phyloP scores from a whole-genome alignment of 1,140 invertebrate species.

The Drosophila guanche region DNA sequence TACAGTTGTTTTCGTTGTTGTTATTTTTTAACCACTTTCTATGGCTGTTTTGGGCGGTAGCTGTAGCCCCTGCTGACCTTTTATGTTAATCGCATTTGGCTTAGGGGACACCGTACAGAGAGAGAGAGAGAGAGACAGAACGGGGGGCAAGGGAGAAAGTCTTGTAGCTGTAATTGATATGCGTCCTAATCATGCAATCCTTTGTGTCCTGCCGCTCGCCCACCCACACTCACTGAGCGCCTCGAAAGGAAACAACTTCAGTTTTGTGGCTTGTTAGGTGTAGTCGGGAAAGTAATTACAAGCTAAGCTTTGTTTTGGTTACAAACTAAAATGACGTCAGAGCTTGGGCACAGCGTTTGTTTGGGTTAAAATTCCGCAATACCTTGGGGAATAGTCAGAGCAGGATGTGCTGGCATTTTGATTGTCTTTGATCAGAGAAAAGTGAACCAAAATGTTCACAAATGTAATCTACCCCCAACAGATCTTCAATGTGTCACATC shows the following conservation, averaged over 20 bases:
- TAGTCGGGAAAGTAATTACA: constrained; percentile 42
- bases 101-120: constrained; percentile 24
- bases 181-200: constrained; percentile 78
- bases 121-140: neutral
- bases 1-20: constrained; percentile 2
- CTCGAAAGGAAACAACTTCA: constrained; percentile 28
- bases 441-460: too few relatives aligned
- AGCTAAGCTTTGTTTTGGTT: constrained; percentile 7
- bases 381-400: too few relatives aligned
- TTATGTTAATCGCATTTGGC: constrained; percentile 77
- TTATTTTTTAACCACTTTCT: constrained; percentile 73
- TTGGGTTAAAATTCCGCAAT: too few relatives aligned
- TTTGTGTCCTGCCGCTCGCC: constrained; percentile 32
- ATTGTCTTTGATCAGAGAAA: too few relatives aligned
- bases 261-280: constrained; percentile 38
- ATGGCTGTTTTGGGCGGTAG: constrained; percentile 48
- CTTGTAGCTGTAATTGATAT: constrained; percentile 82
- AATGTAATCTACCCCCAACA: too few relatives aligned
- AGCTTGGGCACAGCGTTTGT: neutral
- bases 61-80: constrained; percentile 59
- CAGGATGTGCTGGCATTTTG: too few relatives aligned
- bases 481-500: too few relatives aligned
- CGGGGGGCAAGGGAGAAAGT: constrained; percentile 7
- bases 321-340: constrained; percentile 25
- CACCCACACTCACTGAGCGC: neutral